These are phyloP conservation scores for Ganaspis brasiliensis DNA, from an alignment of 2,888 invertebrate species.

Conservation along the genomic window DNA sequence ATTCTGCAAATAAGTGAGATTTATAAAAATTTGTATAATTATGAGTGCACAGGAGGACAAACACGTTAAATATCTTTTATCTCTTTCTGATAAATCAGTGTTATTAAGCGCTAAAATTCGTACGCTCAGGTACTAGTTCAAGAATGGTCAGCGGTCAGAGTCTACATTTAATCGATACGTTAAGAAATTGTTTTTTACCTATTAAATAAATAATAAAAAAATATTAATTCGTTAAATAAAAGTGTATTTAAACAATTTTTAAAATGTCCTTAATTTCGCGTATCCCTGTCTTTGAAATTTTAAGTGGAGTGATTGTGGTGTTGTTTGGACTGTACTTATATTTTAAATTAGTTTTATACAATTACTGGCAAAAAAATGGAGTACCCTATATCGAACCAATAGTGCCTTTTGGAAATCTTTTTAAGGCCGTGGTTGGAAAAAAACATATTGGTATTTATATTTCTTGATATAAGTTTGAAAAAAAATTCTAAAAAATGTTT, in stretches of 20 bases:
- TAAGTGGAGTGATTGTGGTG: neutral
- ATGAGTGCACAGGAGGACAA: neutral
- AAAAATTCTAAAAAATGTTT: no score
- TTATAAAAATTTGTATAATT: neutral
- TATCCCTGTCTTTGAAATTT: neutral
- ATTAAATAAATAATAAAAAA: no score
- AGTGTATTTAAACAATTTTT: neutral
- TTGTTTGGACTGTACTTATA: constrained; percentile 47
- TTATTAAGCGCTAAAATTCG: no score
- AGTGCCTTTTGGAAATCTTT: constrained; percentile 54
- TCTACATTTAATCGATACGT: no score
- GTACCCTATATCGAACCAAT: constrained; percentile 48
- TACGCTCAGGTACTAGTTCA: no score
- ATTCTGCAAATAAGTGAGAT: neutral
- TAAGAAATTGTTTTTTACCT: no score
- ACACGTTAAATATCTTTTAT: no score
- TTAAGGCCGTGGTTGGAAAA: constrained; percentile 46
- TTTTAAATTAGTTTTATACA: constrained; percentile 51
- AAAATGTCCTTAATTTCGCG: neutral
- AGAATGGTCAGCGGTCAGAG: no score
- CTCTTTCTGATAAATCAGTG: no score
- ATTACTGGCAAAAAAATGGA: constrained; percentile 51
- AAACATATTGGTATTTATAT: constrained; percentile 50
- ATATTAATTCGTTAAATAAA: no score
- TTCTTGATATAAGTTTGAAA: neutral